Percentiles rank a stretch among this genome's conserved stretches.
These are phyloP conservation scores for Pollachius pollachius DNA, from an alignment of 2,113 vertebrate genomes.

Conservation along the genomic window DNA sequence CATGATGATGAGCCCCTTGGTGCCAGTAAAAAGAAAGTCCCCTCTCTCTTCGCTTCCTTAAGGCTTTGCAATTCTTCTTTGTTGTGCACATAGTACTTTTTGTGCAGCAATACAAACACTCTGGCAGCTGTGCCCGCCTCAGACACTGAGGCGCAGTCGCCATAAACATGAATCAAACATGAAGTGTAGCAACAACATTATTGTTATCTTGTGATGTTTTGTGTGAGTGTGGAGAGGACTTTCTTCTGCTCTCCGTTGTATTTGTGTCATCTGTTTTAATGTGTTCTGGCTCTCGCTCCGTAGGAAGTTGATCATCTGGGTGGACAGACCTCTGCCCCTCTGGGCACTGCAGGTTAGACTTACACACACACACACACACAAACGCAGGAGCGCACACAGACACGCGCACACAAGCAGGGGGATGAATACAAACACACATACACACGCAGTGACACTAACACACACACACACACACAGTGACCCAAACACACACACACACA, in stretches of 20 bases:
- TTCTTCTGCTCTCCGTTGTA: no score
- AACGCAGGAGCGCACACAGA: slow-evolving; percentile 12
- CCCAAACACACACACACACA: no score
- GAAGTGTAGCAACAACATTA: background rate
- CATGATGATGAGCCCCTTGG: slow-evolving; percentile 34
- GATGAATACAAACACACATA: slow-evolving; percentile 1
- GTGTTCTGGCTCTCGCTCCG: background rate
- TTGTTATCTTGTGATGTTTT: no score
- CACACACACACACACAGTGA: no score
- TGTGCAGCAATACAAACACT: slow-evolving; percentile 8
- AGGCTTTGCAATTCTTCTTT: slow-evolving; percentile 40
- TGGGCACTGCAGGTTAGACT: slow-evolving; percentile 81
- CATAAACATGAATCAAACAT: slow-evolving; percentile 7
- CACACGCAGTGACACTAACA: background rate
- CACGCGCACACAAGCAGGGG: slow-evolving; percentile 6
- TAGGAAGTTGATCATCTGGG: slow-evolving; percentile 84
- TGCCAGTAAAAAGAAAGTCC: slow-evolving; percentile 6
- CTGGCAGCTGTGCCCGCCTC: slow-evolving; percentile 8
- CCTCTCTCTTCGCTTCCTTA: slow-evolving; percentile 22
- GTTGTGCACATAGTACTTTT: slow-evolving; percentile 33
- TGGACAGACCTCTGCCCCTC: slow-evolving; percentile 79
- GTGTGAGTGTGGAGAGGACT: no score
- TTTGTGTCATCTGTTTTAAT: background rate
- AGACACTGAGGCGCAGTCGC: slow-evolving; percentile 13
- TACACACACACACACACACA: slow-evolving; percentile 11